These are phyloP conservation scores for Thalassarche chlororhynchos DNA, from an alignment of 2,113 vertebrate genomes.

Conservation along the genomic window DNA sequence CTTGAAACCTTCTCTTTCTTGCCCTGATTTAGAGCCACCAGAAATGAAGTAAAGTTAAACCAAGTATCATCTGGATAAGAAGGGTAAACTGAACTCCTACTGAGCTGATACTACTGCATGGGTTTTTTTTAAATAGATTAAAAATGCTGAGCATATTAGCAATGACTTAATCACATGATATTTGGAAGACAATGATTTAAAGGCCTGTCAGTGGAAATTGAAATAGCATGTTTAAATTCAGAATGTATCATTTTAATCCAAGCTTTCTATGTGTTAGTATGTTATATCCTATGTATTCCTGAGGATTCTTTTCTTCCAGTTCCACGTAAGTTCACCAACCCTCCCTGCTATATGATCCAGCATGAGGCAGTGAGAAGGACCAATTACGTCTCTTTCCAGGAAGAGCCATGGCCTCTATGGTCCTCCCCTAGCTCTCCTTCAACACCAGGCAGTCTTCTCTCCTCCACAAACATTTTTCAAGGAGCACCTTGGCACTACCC, in stretches of 20 bases:
- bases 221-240: background rate
- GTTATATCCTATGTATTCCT: background rate
- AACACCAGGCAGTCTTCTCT: background rate
- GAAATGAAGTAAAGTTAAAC: background rate
- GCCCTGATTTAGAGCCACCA: background rate
- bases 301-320: background rate
- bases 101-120: background rate
- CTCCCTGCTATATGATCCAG: background rate
- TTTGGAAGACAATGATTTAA: background rate
- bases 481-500: background rate
- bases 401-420: background rate
- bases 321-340: background rate
- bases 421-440: background rate
- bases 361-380: background rate
- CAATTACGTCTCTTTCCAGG: background rate
- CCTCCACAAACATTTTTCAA: background rate
- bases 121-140: background rate
- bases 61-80: background rate
- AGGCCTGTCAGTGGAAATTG: background rate
- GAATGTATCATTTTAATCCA: background rate
- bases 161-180: background rate
- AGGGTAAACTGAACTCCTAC: background rate
- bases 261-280: background rate
- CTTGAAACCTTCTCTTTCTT: background rate
- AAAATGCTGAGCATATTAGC: background rate